These are phyloP conservation scores for Phycodurus eques DNA, from an alignment of 2,113 vertebrate species.

Conservation along the genomic window DNA sequence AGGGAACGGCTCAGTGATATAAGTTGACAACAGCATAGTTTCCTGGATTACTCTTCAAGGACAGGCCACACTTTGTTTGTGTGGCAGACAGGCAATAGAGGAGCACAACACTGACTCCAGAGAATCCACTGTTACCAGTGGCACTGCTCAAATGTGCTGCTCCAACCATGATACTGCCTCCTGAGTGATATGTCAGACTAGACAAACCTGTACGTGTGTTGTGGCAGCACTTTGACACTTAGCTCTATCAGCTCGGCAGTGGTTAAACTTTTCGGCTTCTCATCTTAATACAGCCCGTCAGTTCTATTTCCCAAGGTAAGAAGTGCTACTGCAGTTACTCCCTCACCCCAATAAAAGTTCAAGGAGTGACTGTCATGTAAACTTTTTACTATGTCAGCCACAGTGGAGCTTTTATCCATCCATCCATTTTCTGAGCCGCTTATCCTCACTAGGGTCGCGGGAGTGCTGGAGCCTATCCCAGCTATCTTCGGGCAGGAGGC, in stretches of 20 bases:
- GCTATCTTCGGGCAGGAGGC: too few species aligned
- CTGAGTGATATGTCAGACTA: conserved; percentile 15
- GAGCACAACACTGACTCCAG: conserved; percentile 22
- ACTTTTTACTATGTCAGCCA: background rate
- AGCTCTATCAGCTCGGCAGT: background rate
- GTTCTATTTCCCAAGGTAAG: conserved; percentile 3
- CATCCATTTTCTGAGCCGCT: too few species aligned
- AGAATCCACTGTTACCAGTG: conserved; percentile 34
- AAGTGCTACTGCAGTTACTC: background rate
- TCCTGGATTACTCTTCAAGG: conserved; percentile 46
- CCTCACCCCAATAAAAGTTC: background rate
- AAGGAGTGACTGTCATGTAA: background rate
- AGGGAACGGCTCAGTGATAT: conserved; percentile 35
- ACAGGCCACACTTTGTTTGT: conserved; percentile 41
- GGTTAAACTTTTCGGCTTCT: conserved; percentile 5
- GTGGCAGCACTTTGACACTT: conserved; percentile 3
- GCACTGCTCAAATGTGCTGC: conserved; percentile 20
- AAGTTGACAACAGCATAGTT: conserved; percentile 20
- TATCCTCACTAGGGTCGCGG: too few species aligned
- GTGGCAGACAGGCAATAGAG: conserved; percentile 35
- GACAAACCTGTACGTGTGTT: background rate
- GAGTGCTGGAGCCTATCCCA: too few species aligned
- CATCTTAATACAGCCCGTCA: background rate
- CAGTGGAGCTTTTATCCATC: background rate
- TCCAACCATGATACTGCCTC: conserved; percentile 20